Conservation (phyloP, 2,888 invertebrate genomes). For the Aspidiotus rigidus region DNA sequence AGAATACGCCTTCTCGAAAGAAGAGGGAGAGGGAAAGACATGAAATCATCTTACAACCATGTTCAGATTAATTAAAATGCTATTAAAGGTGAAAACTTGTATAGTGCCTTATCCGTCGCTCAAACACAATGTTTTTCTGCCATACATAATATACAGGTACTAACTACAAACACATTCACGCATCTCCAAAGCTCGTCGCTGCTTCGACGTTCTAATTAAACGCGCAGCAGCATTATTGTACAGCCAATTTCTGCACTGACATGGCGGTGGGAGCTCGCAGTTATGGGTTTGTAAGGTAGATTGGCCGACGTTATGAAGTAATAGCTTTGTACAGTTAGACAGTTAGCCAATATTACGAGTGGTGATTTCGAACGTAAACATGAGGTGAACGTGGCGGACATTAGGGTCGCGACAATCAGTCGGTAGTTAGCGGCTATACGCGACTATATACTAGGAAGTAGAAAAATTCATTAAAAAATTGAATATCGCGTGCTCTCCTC, state of each 20-base stretch:
- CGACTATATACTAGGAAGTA: too few species aligned
- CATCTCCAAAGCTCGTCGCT: background rate
- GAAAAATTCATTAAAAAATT: too few species aligned
- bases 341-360: background rate
- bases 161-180: too few species aligned
- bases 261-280: background rate
- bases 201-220: constrained; percentile 2
- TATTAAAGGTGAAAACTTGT: constrained; percentile 1
- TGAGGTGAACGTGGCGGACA: background rate
- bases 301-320: background rate
- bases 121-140: background rate
- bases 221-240: background rate
- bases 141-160: background rate
- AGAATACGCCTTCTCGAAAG: background rate
- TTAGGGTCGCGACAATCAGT: background rate
- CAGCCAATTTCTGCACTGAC: too few species aligned
- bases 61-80: constrained; percentile 4
- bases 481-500: too few species aligned
- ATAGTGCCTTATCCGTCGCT: background rate
- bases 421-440: background rate
- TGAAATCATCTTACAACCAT: constrained; percentile 4
- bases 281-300: background rate
- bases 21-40: background rate
- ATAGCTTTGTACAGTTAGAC: background rate
- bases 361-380: background rate